A percentile compares a stretch with the other conserved stretches of the same genome.
Conservation (phyloP, 2,888 invertebrate genomes). For the Arenicola marina region DNA sequence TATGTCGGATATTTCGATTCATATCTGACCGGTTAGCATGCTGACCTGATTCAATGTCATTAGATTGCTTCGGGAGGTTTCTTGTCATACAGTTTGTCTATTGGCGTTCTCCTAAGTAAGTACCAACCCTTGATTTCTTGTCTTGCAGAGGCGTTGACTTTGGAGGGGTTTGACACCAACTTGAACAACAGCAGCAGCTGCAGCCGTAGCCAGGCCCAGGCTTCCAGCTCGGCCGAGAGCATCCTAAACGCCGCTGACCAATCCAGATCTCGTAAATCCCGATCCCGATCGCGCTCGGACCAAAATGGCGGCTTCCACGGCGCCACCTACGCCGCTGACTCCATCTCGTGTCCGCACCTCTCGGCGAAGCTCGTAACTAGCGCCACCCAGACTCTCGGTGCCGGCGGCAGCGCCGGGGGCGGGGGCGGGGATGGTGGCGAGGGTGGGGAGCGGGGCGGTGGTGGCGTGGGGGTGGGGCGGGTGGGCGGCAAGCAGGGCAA, state of each 20-base stretch:
- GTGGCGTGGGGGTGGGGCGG: too few species aligned
- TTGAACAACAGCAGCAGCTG: background rate
- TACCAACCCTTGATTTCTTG: too few species aligned
- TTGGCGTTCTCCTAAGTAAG: too few species aligned
- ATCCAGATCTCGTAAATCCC: too few species aligned
- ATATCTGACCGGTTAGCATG: too few species aligned
- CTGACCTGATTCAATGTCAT: too few species aligned
- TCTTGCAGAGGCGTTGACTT: background rate
- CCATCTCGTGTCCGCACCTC: constrained; percentile 2
- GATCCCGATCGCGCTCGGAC: too few species aligned
- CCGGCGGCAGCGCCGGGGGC: background rate
- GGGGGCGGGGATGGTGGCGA: background rate
- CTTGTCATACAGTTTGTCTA: too few species aligned
- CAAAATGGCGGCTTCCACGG: too few species aligned
- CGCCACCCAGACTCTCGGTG: background rate
- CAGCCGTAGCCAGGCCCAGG: background rate
- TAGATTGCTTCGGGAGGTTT: too few species aligned
- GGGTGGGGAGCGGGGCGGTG: background rate
- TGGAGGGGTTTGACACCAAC: background rate
- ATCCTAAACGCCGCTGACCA: background rate
- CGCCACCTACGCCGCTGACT: background rate
- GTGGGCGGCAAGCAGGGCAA: background rate
- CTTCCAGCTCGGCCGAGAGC: background rate
- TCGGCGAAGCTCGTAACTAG: background rate
- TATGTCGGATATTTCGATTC: too few species aligned